A percentile compares a stretch with the other conserved stretches of the same genome.
These are phyloP conservation scores for Bombus fervidus DNA, from an alignment of 1,140 invertebrate genomes.

Conservation along the genomic window DNA sequence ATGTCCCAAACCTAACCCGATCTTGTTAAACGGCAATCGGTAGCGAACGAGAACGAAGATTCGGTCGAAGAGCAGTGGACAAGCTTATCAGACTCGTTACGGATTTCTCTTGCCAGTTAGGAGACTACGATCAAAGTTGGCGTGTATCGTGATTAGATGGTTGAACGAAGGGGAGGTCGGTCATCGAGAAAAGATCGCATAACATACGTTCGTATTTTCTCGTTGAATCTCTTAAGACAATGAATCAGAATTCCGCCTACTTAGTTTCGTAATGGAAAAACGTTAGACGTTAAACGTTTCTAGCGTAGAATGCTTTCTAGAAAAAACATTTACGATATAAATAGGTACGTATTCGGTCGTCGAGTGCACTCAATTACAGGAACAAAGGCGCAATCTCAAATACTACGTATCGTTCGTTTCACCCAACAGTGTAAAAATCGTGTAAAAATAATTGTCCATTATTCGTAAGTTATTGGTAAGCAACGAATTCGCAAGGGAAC, in stretches of 20 bases:
- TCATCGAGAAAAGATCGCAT: background rate
- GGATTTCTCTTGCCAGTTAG: background rate
- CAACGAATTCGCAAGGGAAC: background rate
- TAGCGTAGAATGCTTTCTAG: too few species aligned
- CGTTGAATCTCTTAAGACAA: background rate
- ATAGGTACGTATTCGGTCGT: too few species aligned
- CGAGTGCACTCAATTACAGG: background rate
- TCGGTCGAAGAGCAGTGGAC: background rate
- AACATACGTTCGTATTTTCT: background rate
- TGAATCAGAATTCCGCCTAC: background rate
- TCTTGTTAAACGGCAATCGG: background rate
- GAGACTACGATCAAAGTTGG: background rate
- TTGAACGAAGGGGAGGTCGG: background rate
- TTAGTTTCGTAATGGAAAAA: background rate
- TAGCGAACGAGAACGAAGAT: background rate
- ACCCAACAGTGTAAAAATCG: too few species aligned
- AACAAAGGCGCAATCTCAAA: too few species aligned
- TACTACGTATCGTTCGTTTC: too few species aligned
- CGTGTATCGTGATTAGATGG: background rate
- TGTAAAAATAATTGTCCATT: too few species aligned
- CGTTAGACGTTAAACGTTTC: too few species aligned
- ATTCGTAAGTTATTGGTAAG: background rate
- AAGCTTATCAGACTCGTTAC: background rate
- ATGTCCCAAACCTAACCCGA: accelerated
- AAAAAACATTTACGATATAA: too few species aligned